Base-by-base conservation (phyloP, 35 echinoderm and acorn worm genomes). In the Ophiothrix spiculata region DNA sequence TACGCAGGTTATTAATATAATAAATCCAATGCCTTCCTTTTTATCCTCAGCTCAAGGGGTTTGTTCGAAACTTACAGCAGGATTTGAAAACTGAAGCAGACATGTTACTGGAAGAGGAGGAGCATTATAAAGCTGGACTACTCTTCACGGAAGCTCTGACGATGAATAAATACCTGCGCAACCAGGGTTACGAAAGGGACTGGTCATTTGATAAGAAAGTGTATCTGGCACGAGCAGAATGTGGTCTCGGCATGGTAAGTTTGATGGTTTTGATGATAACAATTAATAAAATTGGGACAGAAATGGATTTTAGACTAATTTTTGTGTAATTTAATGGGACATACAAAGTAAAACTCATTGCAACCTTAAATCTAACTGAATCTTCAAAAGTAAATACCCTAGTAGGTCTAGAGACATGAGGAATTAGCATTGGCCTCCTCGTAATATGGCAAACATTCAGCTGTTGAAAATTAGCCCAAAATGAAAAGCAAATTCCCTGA, bases 41-140 rank as follows among this genome's bases (percentile, higher is more conserved):
- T 74, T 25, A 74, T 74, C 16, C 64, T 74, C 36, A 77, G 75
- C 33, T 77, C n/a, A 77, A 77, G 33, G 75, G 35, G 32, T 77
- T 77, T 33, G 31, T 77, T 31, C 75, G 75, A 31, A n/a, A 33
- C 25, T 15, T 77, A 3, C 32, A 77, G 36, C 32, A 34, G 35
- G 28, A 36, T 15, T 21, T 77, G 32, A 77, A 77, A 34, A 33
- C 10, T 34, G 75, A 77, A 77, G 75, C 75, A 19, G 75, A 77
- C 11, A 11, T 14, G 2, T 33, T 77, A 3, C 0, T 77, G 16
- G 0, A 77, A 33, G 75, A 77, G 13, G 36, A 77, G 35, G 0
- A 77, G 32, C 36, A 33, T 15, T 32, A 77, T 21, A 36, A 10
- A 34, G 75, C 75, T 6, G 75, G 75, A 1, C 33, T 35, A 17